Evolutionary conservation across 2,113 vertebrate species (phyloP).

Genomic region (Vireo altiloquus): DNA sequence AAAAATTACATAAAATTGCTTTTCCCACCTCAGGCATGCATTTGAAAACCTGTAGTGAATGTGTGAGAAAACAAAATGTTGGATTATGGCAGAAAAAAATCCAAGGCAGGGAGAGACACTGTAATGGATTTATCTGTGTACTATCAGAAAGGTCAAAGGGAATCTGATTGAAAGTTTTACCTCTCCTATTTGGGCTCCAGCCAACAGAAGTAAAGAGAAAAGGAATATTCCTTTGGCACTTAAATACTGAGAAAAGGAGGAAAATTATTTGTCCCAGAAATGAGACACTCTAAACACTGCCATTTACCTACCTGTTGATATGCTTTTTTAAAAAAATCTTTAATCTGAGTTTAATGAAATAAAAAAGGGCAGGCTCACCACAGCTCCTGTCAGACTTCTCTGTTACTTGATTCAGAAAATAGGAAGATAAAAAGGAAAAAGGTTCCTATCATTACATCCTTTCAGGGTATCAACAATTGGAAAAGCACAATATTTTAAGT

Average conservation of each 20-base stretch:
- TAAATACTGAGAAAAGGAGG: background rate
- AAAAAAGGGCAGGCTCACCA: background rate
- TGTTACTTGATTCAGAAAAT: background rate
- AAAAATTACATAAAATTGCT: background rate
- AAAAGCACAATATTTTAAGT: background rate
- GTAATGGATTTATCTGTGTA: background rate
- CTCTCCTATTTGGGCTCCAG: background rate
- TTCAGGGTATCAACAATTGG: background rate
- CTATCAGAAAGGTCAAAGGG: background rate
- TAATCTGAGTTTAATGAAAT: background rate
- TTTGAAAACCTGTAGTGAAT: background rate
- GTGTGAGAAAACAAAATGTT: background rate
- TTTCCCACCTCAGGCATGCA: background rate
- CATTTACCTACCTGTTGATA: background rate
- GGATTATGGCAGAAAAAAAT: background rate
- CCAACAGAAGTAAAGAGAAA: background rate
- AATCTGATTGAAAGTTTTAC: background rate
- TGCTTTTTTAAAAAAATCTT: background rate
- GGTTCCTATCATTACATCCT: background rate
- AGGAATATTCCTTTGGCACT: background rate
- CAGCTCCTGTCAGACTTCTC: background rate
- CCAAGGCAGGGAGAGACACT: background rate
- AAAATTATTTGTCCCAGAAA: background rate
- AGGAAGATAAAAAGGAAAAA: background rate
- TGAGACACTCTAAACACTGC: background rate